Evolutionary conservation across 2,113 vertebrate genomes (phyloP), one percentile per base, ranked within the genome.

Genomic region (Panthera uncia): DNA sequence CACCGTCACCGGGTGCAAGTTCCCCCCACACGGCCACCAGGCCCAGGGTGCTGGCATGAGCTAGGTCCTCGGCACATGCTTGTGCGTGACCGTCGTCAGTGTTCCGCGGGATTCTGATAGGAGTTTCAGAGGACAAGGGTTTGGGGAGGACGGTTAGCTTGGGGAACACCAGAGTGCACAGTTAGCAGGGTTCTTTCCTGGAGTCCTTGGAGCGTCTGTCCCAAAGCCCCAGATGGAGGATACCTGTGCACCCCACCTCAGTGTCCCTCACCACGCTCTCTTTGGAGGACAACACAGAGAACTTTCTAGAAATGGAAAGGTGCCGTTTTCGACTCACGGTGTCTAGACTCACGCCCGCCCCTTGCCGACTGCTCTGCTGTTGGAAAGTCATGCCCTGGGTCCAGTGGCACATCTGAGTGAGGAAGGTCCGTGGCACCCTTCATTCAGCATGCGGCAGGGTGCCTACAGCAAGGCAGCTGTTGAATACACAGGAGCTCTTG

Each of bases 21-120:
- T 31, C 31, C n/a, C 41, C 0, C 3, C 15, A 1, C 41, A 27
- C 19, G 78, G 79, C 0, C 0, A n/a, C 2, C 7, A 50, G 3
- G 14, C 23, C 50, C 8, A 2, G 73, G 45, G 12, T 14, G 4
- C 7, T 50, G 9, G 1, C 25, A 45, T 1, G 19, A 5, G 38
- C 38, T 29, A 29, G 73, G 38, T 61, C 4, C 27, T 50, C 4
- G 4, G 21, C 18, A n/a, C 63, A 5, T 27, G 8, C 31, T 86
- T 84, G 61, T 65, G 21, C 16, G 4, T 18, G 31, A 61, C 88
- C 8, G 2, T 31, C 11, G 9, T 76, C 23, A 3, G 38, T 14
- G 29, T 71, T 41, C 23, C 31, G 71, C 27, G 48, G 74, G 65
- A 71, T 36, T 14, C 9, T 66, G 55, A 2, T 29, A 36, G 48